Conservation (phyloP, 2,888 invertebrate species). For the Urechis unicinctus region DNA sequence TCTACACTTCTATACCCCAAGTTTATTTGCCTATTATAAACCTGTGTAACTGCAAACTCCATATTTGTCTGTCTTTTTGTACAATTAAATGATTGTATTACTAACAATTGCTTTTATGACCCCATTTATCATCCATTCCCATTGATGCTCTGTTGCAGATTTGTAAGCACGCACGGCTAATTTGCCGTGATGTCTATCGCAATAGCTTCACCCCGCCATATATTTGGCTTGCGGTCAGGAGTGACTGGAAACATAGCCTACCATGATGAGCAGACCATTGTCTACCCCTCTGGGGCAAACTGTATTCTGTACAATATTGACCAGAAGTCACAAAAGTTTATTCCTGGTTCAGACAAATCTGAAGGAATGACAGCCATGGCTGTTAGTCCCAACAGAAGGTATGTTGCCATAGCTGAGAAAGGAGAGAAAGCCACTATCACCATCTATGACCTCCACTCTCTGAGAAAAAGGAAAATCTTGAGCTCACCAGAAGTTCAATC, state of each 20-base stretch:
- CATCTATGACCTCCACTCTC: slow-evolving; percentile 52
- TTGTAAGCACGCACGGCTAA: no score
- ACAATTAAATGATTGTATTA: no score
- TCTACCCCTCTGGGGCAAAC: slow-evolving; percentile 52
- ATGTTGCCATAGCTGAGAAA: slow-evolving; percentile 50
- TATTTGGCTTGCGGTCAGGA: slow-evolving; percentile 49
- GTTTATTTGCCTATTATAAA: no score
- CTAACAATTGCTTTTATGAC: no score
- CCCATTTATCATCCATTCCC: no score
- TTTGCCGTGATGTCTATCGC: slow-evolving; percentile 45
- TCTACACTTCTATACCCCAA: no score
- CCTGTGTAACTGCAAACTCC: no score
- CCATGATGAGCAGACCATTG: slow-evolving; percentile 52
- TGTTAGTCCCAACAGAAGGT: slow-evolving; percentile 50
- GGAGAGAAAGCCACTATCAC: slow-evolving; percentile 51
- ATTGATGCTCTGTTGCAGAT: no score
- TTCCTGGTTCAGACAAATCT: slow-evolving; percentile 51
- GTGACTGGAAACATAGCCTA: slow-evolving; percentile 48
- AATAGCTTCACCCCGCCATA: slow-evolving; percentile 45
- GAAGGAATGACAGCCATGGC: slow-evolving; percentile 51
- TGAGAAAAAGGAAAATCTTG: slow-evolving; percentile 50
- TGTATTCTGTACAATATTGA: slow-evolving; percentile 52
- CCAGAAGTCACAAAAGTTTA: slow-evolving; percentile 51
- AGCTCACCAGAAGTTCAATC: slow-evolving; percentile 50
- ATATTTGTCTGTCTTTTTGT: no score